A percentile compares a stretch with the other conserved stretches of the same genome.
These are phyloP conservation scores for Anguilla obscura DNA, from an alignment of 2,797 vertebrate genomes.

Conservation along the genomic window DNA sequence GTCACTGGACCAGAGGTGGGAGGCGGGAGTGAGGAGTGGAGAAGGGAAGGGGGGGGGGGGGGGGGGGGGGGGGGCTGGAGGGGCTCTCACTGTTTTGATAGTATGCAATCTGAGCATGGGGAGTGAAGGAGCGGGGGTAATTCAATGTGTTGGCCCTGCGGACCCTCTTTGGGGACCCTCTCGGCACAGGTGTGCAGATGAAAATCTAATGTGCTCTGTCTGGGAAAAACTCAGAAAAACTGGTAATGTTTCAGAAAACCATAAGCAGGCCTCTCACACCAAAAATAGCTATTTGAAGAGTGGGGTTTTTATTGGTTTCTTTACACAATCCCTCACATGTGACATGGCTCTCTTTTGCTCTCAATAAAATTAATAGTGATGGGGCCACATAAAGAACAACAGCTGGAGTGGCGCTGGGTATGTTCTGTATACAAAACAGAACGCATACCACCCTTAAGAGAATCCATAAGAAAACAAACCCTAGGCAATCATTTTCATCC, in stretches of 20 bases:
- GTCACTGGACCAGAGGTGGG: not conserved
- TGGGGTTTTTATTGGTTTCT: constrained; percentile 17
- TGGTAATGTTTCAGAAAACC: constrained; percentile 36
- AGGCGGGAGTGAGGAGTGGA: not conserved
- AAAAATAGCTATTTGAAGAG: constrained; percentile 24
- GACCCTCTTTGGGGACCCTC: constrained; percentile 41
- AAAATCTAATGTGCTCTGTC: constrained; percentile 80
- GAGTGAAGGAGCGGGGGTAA: constrained; percentile 38
- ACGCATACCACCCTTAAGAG: not conserved
- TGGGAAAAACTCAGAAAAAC: constrained; percentile 57
- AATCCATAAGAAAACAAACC: not conserved
- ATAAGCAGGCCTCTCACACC: constrained; percentile 44
- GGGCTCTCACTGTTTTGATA: constrained; percentile 50
- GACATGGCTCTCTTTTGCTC: not conserved
- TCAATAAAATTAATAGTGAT: constrained; percentile 30
- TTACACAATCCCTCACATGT: not conserved
- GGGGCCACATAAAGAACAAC: not conserved
- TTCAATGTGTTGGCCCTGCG: constrained; percentile 14
- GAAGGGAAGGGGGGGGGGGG: not conserved
- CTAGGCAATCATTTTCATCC: not conserved
- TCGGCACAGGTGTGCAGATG: constrained; percentile 70
- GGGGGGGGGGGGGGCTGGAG: not conserved
- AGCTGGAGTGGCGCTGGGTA: not conserved
- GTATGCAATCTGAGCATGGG: constrained; percentile 64
- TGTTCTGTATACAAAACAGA: not conserved